These are phyloP conservation scores for Abrostola tripartita DNA, from an alignment of 2,888 invertebrate species.

Conservation along the genomic window DNA sequence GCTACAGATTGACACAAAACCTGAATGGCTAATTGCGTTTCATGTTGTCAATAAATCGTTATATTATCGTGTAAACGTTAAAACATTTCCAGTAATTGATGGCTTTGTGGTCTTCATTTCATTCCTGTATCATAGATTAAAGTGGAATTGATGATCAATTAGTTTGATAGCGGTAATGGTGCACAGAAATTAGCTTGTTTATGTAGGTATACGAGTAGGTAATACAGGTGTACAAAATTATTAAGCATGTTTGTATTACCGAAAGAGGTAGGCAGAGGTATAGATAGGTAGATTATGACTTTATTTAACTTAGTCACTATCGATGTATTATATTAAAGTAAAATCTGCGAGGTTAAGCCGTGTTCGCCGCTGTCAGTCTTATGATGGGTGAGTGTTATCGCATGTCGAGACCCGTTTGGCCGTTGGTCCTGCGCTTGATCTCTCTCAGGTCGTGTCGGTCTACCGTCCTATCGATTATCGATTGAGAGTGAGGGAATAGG, in stretches of 20 bases:
- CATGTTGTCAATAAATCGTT: slow-evolving; percentile 8
- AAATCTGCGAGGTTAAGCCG: no score
- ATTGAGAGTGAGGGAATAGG: no score
- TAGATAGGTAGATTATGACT: no score
- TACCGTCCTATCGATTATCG: no score
- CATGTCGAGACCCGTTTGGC: no score
- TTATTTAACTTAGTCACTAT: no score
- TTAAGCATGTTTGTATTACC: neutral
- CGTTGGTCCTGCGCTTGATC: no score
- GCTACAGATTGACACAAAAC: slow-evolving; percentile 1
- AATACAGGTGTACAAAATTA: neutral
- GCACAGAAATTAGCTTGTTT: neutral
- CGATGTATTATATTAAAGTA: no score
- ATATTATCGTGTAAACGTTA: slow-evolving; percentile 9
- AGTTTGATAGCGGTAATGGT: neutral
- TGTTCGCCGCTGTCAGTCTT: no score
- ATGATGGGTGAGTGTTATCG: no score
- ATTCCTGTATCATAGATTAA: neutral
- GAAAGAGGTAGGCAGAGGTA: no score
- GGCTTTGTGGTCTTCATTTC: slow-evolving; percentile 2
- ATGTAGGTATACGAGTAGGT: neutral
- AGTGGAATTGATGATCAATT: neutral
- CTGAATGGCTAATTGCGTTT: slow-evolving; percentile 2
- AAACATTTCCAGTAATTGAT: slow-evolving; percentile 7
- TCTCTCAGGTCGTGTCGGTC: no score